Evolutionary conservation across 2,888 invertebrate genomes (phyloP).

Genomic region (Formica aserva): DNA sequence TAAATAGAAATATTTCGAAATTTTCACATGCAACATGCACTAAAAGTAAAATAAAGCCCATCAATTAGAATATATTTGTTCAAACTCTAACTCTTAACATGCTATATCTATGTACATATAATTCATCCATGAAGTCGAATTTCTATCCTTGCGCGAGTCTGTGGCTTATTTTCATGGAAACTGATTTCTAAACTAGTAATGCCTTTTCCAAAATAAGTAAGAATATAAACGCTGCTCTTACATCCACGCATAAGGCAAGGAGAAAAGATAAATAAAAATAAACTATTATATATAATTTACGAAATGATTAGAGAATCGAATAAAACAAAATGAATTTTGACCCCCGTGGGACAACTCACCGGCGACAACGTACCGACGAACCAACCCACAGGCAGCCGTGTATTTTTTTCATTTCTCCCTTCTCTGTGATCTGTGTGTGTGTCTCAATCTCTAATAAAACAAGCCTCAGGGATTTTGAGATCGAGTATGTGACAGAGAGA

Average conservation of each 20-base stretch:
- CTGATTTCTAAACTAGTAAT: conserved; percentile 41
- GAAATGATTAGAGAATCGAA: conserved; percentile 53
- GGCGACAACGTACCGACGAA: conserved; percentile 80
- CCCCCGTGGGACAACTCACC: conserved; percentile 85
- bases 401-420: conserved; percentile 83
- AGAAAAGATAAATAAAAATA: conserved; percentile 15
- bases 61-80: conserved; percentile 10
- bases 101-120: conserved; percentile 17
- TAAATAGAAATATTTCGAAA: conserved; percentile 22
- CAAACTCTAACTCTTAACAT: conserved; percentile 27
- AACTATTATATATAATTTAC: conserved; percentile 23
- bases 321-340: conserved; percentile 80
- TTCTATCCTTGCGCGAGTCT: conserved; percentile 59
- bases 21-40: conserved; percentile 50
- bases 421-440: conserved; percentile 77
- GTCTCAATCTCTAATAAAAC: conserved; percentile 85
- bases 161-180: conserved; percentile 85
- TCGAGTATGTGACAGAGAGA: conserved; percentile 85
- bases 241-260: not conserved
- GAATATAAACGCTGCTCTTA: conserved; percentile 5
- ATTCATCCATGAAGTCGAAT: conserved; percentile 1
- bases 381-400: conserved; percentile 85
- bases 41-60: conserved; percentile 16
- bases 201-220: conserved; percentile 4
- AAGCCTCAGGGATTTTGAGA: conserved; percentile 85